Conservation (phyloP, 53 echinoderm and acorn worm genomes). For the Pentamera pediparva region DNA sequence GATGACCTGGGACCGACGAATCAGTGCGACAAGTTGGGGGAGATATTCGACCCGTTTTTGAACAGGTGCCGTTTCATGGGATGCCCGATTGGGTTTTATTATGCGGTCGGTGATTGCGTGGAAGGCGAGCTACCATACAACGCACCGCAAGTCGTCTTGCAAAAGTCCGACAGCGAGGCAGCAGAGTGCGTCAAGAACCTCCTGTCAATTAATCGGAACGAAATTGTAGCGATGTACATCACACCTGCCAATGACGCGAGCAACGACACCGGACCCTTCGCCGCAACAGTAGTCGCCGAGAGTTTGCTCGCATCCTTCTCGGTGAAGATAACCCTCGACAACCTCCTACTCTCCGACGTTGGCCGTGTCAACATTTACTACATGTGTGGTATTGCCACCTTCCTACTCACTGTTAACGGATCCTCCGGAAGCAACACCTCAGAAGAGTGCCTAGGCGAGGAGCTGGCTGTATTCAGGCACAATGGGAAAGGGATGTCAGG, state of each 20-base stretch:
- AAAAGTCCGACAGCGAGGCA: neutral
- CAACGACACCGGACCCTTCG: neutral
- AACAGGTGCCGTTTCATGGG: constrained; percentile 3
- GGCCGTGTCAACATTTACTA: neutral
- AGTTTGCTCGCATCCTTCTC: constrained; percentile 15
- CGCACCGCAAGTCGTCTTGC: neutral
- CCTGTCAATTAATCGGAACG: neutral
- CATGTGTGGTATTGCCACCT: neutral
- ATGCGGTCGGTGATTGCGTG: neutral
- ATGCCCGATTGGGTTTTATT: neutral
- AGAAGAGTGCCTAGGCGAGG: neutral
- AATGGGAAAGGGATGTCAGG: neutral
- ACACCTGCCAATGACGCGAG: neutral
- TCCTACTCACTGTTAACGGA: neutral
- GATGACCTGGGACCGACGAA: neutral
- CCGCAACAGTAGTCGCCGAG: neutral
- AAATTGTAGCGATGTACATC: neutral
- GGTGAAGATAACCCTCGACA: constrained; percentile 1
- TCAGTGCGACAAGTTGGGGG: neutral
- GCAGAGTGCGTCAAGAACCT: neutral
- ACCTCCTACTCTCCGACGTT: neutral
- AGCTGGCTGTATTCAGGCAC: too few species aligned
- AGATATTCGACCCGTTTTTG: constrained; percentile 16
- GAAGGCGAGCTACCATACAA: constrained; percentile 1
- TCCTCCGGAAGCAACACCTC: neutral